Conservation (phyloP, 1,140 invertebrate species). For the Metaphire vulgaris region DNA sequence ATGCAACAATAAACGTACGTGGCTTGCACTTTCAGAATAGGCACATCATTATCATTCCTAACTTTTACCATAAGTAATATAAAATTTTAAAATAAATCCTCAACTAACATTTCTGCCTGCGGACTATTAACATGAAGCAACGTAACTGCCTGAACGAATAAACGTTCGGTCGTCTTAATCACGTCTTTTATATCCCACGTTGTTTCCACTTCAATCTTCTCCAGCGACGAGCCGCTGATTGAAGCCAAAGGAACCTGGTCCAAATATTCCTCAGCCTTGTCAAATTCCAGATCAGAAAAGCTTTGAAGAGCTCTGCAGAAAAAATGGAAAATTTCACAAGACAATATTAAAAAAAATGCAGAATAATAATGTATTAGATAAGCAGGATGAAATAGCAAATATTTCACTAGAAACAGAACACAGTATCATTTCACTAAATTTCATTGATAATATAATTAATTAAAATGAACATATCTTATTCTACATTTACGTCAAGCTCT, state of each 20-base stretch:
- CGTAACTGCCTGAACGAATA: background rate
- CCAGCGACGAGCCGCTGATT: conserved; percentile 30
- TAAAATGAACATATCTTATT: too few relatives aligned
- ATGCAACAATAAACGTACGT: too few relatives aligned
- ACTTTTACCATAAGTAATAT: too few relatives aligned
- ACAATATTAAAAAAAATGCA: background rate
- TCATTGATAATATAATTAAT: too few relatives aligned
- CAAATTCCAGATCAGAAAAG: conserved; percentile 29
- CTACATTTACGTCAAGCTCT: too few relatives aligned
- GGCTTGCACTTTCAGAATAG: too few relatives aligned
- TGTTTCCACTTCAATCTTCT: background rate
- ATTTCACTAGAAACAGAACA: background rate
- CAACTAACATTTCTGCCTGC: background rate
- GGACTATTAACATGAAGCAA: background rate
- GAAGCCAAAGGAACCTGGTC: conserved; percentile 42
- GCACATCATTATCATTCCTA: too few relatives aligned
- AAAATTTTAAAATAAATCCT: too few relatives aligned
- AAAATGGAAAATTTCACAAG: too few relatives aligned
- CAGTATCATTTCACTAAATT: too few relatives aligned
- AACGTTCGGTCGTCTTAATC: background rate
- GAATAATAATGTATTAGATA: background rate
- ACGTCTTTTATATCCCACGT: conserved; percentile 9
- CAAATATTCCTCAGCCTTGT: conserved; percentile 35
- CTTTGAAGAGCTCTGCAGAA: background rate
- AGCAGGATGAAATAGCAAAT: too few relatives aligned